These are phyloP conservation scores for Amphiura filiformis DNA, from an alignment of 35 echinoderm and acorn worm species.

Conservation along the genomic window DNA sequence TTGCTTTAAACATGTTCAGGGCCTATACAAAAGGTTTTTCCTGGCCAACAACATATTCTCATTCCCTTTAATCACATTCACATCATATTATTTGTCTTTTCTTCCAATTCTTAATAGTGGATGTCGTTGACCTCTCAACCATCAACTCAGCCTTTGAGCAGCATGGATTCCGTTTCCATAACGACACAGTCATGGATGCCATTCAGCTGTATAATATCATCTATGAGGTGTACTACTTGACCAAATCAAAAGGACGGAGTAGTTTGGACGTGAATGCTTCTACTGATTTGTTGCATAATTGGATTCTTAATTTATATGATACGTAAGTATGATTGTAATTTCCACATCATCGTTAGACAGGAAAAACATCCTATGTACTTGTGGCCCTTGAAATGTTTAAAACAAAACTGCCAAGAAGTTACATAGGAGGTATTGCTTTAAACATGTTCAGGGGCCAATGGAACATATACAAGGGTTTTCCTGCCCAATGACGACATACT, in stretches of 20 bases:
- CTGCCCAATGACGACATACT: no score
- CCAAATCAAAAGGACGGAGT: conserved; percentile 30
- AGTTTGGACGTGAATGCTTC: conserved; percentile 36
- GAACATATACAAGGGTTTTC: no score
- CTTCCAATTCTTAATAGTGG: conserved; percentile 49
- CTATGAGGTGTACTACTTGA: conserved; percentile 64
- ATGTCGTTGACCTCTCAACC: conserved; percentile 54
- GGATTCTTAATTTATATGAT: conserved; percentile 92
- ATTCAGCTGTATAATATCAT: conserved; percentile 52
- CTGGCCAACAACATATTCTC: no score
- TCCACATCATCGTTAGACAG: not conserved
- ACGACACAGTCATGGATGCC: conserved; percentile 68
- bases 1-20: no score
- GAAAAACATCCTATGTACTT: not conserved
- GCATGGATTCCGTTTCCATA: conserved; percentile 25
- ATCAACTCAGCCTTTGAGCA: conserved; percentile 64
- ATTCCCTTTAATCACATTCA: no score
- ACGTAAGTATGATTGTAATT: conserved; percentile 51
- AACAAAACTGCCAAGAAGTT: no score
- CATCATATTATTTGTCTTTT: no score
- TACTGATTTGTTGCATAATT: conserved; percentile 74
- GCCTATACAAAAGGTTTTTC: no score
- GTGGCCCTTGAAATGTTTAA: no score
- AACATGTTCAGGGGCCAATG: no score
- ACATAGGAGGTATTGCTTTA: no score